These are phyloP conservation scores for Ophraella communa DNA, from an alignment of 2,888 invertebrate genomes.

Conservation along the genomic window DNA sequence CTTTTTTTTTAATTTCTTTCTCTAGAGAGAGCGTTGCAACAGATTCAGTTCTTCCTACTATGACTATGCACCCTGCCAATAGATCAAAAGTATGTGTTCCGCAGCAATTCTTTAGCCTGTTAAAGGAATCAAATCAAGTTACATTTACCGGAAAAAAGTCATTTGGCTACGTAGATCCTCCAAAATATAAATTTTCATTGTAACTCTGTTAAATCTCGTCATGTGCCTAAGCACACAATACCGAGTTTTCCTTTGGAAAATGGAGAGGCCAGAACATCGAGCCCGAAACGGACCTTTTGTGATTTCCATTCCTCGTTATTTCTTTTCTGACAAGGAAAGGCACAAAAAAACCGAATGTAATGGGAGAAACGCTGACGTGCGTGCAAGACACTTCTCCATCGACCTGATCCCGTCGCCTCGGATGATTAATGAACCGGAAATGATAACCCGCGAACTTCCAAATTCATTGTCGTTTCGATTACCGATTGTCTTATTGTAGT, in stretches of 20 bases:
- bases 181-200: constrained; percentile 11
- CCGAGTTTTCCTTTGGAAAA: constrained; percentile 9
- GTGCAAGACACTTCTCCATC: constrained; percentile 29
- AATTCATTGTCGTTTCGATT: constrained; percentile 12
- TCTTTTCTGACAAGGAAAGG: constrained; percentile 25
- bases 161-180: neutral
- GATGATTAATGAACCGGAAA: constrained; percentile 37
- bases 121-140: neutral
- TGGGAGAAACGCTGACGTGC: constrained; percentile 47
- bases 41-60: too few relatives aligned
- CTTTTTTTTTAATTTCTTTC: too few relatives aligned
- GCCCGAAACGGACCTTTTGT: constrained; percentile 26
- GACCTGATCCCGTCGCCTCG: constrained; percentile 19
- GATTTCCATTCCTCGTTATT: constrained; percentile 28
- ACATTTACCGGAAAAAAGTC: neutral
- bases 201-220: constrained; percentile 5
- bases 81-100: neutral
- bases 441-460: constrained; percentile 32
- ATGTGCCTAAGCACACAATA: constrained; percentile 18
- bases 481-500: constrained; percentile 3
- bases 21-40: too few relatives aligned
- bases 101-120: neutral
- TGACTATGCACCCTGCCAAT: too few relatives aligned
- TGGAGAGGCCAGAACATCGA: constrained; percentile 27
- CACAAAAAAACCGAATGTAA: constrained; percentile 35